phyloP scores from a whole-genome alignment of 2,888 invertebrate genomes.

The Erebia epiphron region DNA sequence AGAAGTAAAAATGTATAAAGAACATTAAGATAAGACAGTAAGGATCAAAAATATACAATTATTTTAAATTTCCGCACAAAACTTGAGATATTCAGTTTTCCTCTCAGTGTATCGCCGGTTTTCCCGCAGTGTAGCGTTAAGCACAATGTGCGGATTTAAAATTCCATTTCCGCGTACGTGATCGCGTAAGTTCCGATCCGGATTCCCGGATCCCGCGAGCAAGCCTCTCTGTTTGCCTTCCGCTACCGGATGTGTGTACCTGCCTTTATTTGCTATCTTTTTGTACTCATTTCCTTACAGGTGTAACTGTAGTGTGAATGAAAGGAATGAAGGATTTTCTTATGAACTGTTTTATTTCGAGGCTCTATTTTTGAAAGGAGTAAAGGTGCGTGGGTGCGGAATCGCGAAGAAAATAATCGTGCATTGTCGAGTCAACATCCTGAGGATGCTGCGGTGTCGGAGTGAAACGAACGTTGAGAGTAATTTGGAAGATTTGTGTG shows the following conservation, averaged over 20 bases:
- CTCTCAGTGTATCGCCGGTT: neutral
- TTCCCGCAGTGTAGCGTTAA: slow-evolving; percentile 42
- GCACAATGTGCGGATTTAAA: slow-evolving; percentile 73
- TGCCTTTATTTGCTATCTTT: slow-evolving; percentile 20
- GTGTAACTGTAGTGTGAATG: neutral
- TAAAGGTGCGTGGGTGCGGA: neutral
- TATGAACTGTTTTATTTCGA: neutral
- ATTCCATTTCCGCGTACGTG: slow-evolving; percentile 75
- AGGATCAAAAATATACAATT: too few species aligned
- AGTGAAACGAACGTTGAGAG: neutral
- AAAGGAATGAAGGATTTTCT: neutral
- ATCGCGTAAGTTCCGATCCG: slow-evolving; percentile 70
- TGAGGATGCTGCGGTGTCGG: neutral
- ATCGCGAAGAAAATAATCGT: neutral
- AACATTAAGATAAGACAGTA: too few species aligned
- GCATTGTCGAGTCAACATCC: neutral
- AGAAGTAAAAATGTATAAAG: too few species aligned
- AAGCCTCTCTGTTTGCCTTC: slow-evolving; percentile 41
- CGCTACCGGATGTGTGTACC: slow-evolving; percentile 36
- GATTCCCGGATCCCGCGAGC: slow-evolving; percentile 48
- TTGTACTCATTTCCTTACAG: slow-evolving; percentile 15
- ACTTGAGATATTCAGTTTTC: neutral
- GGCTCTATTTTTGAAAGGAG: neutral
- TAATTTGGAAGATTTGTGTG: too few species aligned
- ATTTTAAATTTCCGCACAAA: too few species aligned